Conservation (phyloP, 2,797 vertebrate species). For the Siniperca obscura region DNA sequence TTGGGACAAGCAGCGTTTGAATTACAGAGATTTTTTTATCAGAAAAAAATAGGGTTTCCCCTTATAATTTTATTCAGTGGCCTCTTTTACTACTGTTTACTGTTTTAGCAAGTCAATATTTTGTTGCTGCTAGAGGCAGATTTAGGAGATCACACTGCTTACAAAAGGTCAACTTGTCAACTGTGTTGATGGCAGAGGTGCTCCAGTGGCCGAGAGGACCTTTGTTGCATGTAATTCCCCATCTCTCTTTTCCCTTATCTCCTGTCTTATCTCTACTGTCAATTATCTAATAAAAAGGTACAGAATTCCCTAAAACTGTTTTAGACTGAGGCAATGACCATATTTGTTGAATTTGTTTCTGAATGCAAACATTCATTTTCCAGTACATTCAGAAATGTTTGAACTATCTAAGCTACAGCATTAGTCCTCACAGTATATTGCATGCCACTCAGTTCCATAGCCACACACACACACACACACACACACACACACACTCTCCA, state of each 20-base stretch:
- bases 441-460: background rate
- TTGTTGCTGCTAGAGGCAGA: background rate
- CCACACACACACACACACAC: constrained; percentile 1
- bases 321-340: background rate
- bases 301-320: background rate
- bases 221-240: background rate
- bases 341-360: constrained; percentile 11
- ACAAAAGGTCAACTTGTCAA: background rate
- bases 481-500: background rate
- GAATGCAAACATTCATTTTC: background rate
- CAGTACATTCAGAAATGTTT: background rate
- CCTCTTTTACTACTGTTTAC: too few species aligned
- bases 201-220: background rate
- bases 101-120: background rate
- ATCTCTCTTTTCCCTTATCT: background rate
- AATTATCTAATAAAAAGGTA: background rate
- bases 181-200: background rate
- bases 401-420: background rate
- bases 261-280: background rate
- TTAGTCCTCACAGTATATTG: background rate
- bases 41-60: background rate
- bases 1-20: background rate
- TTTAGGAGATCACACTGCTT: constrained; percentile 15
- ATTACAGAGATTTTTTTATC: background rate
- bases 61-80: background rate